Conservation (phyloP, 2,113 vertebrate genomes). For the Cyphomyrus discorhynchus region DNA sequence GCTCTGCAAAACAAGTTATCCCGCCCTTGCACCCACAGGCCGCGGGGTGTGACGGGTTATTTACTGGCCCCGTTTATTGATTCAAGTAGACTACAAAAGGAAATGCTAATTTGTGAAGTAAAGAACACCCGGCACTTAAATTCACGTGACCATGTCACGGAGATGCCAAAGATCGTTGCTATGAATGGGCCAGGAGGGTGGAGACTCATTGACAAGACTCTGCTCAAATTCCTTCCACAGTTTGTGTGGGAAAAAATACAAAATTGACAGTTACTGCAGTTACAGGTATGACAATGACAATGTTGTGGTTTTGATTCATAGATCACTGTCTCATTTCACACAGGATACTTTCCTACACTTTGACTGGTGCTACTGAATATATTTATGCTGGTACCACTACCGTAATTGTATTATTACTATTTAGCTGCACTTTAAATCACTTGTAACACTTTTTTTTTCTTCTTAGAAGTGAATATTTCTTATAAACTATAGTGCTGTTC, state of each 20-base stretch:
- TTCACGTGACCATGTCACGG: neutral
- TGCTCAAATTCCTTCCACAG: neutral
- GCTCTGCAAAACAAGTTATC: neutral
- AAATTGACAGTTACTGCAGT: neutral
- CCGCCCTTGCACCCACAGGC: neutral
- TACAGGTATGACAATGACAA: neutral
- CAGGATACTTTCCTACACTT: neutral
- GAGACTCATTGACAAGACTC: neutral
- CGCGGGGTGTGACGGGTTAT: neutral
- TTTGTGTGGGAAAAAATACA: neutral
- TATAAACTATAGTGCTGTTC: too few species aligned
- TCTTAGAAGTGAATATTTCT: too few species aligned
- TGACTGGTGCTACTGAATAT: neutral
- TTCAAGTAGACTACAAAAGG: neutral
- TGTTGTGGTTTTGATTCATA: neutral
- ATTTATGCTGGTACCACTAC: too few species aligned
- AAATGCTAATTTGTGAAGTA: neutral
- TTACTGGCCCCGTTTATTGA: neutral
- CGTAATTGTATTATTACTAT: too few species aligned
- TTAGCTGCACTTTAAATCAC: too few species aligned
- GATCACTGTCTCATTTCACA: neutral
- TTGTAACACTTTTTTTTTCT: too few species aligned
- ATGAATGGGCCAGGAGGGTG: neutral
- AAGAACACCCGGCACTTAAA: neutral
- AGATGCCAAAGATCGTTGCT: neutral